These are phyloP conservation scores for Osmerus mordax DNA, from an alignment of 2,113 vertebrate species.

Conservation along the genomic window DNA sequence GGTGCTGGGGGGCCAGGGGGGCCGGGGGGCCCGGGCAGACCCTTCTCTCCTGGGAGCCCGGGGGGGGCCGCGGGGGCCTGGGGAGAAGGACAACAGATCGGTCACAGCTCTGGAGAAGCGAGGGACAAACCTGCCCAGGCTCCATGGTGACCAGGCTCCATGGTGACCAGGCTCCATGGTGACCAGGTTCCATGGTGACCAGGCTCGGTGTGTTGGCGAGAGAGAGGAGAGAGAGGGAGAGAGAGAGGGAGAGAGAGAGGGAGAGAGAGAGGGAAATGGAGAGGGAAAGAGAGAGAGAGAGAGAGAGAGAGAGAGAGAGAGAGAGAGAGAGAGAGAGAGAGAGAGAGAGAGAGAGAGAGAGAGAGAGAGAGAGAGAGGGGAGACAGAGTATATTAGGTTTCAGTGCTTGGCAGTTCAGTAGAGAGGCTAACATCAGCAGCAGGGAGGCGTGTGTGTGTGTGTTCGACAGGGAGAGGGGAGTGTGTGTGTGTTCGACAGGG, in stretches of 20 bases:
- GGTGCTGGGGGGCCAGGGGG: conserved; percentile 73
- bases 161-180: too few relatives aligned
- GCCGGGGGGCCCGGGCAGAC: conserved; percentile 75
- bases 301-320: too few relatives aligned
- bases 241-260: too few relatives aligned
- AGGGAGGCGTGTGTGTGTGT: conserved; percentile 9
- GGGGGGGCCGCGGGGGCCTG: conserved; percentile 79
- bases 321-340: too few relatives aligned
- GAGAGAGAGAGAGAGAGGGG: too few relatives aligned
- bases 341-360: too few relatives aligned
- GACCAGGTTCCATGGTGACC: too few relatives aligned
- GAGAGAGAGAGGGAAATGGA: too few relatives aligned
- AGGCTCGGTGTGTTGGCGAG: too few relatives aligned
- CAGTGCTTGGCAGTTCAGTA: conserved; percentile 19
- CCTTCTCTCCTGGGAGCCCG: conserved; percentile 82
- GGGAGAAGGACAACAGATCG: conserved; percentile 49
- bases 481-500: conserved; percentile 19
- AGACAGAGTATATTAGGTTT: conserved; percentile 14
- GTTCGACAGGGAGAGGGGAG: conserved; percentile 20
- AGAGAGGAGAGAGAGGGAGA: too few relatives aligned
- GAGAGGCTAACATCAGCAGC: conserved; percentile 23
- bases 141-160: too few relatives aligned
- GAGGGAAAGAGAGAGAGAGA: not conserved
- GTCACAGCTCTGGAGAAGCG: conserved; percentile 10
- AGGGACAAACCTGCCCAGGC: too few relatives aligned